Conservation (phyloP, 1,140 invertebrate genomes). For the Trichoplusia ni region DNA sequence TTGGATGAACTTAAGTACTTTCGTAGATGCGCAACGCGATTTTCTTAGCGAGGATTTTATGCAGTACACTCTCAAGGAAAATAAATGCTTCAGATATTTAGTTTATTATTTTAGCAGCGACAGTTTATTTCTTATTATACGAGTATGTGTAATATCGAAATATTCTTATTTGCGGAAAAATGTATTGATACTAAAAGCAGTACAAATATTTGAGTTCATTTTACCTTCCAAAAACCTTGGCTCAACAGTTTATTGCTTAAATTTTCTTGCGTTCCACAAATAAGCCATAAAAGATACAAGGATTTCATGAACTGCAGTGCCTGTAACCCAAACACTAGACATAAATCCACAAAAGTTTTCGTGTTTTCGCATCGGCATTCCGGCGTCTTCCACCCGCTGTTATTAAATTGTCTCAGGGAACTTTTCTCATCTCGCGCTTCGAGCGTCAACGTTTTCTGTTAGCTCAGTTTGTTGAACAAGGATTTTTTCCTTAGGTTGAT, state of each 20-base stretch:
- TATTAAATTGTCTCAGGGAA: constrained; percentile 72
- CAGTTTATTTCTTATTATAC: too few relatives aligned
- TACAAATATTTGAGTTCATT: too few relatives aligned
- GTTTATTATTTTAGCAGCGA: too few relatives aligned
- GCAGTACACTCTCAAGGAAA: too few relatives aligned
- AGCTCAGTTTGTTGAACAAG: constrained; percentile 42
- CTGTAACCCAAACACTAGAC: constrained; percentile 12
- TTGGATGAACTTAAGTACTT: constrained; percentile 7
- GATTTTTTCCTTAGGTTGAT: constrained; percentile 50
- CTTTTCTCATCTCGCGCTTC: constrained; percentile 67
- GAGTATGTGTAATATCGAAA: too few relatives aligned
- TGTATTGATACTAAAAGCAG: too few relatives aligned
- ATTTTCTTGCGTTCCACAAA: too few relatives aligned
- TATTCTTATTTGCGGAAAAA: too few relatives aligned
- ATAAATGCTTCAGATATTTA: too few relatives aligned
- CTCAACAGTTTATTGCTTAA: too few relatives aligned
- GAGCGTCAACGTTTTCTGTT: constrained; percentile 51
- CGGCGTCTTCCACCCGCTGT: constrained; percentile 47
- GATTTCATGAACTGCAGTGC: constrained; percentile 12
- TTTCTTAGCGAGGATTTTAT: constrained; percentile 5
- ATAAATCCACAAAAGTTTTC: constrained; percentile 10
- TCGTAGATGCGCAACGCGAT: constrained; percentile 9
- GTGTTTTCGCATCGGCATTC: constrained; percentile 16
- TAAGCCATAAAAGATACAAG: too few relatives aligned
- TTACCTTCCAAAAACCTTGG: too few relatives aligned